A percentile compares a stretch with the other conserved stretches of the same genome.
Evolutionary conservation across 2,113 vertebrate genomes (phyloP).

Genomic region (Ivindomyrus marchei): DNA sequence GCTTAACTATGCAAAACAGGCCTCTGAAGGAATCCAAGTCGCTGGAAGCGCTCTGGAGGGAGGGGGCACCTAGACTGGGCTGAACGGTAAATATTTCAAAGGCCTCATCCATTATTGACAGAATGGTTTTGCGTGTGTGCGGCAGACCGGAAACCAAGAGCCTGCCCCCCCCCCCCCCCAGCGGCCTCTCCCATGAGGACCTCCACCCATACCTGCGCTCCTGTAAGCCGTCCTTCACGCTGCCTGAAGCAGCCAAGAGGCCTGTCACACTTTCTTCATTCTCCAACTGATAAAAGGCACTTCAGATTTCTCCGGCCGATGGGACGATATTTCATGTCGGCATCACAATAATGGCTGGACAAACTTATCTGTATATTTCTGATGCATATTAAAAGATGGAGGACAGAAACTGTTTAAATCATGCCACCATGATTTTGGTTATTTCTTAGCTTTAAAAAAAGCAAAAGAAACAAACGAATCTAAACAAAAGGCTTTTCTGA

Average conservation of each 20-base stretch:
- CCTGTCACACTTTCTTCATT: background rate
- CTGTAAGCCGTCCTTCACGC: background rate
- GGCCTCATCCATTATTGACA: conserved; percentile 64
- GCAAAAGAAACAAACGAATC: background rate
- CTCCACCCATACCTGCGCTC: conserved; percentile 21
- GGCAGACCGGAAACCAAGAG: conserved; percentile 57
- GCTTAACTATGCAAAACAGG: conserved; percentile 13
- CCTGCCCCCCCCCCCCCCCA: conserved; percentile 26
- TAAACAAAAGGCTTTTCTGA: background rate
- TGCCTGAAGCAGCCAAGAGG: background rate
- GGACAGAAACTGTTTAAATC: background rate
- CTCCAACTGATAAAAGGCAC: background rate
- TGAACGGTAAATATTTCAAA: conserved; percentile 69
- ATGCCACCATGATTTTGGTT: background rate
- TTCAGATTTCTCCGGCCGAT: background rate
- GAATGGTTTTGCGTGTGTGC: conserved; percentile 51
- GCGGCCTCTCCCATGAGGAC: background rate
- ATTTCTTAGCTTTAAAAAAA: background rate
- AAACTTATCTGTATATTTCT: background rate
- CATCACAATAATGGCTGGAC: background rate
- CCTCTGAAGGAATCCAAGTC: conserved; percentile 19
- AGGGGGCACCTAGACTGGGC: conserved; percentile 57
- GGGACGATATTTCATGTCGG: background rate
- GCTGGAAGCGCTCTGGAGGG: conserved; percentile 40
- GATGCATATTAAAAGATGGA: background rate